Base-by-base conservation (phyloP, 2,113 vertebrate genomes). In the Gobius niger region DNA sequence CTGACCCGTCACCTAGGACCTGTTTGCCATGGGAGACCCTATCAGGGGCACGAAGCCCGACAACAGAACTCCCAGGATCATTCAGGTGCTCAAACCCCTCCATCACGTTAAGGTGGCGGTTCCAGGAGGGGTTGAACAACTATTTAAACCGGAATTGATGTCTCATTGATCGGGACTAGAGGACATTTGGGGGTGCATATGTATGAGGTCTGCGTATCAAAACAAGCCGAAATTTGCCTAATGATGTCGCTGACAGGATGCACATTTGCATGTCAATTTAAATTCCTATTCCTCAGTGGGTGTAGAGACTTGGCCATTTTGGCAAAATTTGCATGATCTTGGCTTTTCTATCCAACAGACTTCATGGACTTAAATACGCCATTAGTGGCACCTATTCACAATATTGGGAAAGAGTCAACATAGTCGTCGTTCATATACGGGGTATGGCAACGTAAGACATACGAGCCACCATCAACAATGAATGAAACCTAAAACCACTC, bases 191-290 rank as follows among this genome's bases (percentile, higher is more conserved):
- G 24, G 24, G 24, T 24, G 24, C 24, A 24, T 84, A 85, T 82
- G 70, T 75, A 78, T 79, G 75, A 79, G 79, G 63, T 78, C 79
- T 78, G 63, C 64, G 81, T 77, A 79, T 77, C 52, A 78, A 56
- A 80, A 63, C 69, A 72, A 16, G 42, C 77, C 19, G 11, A 12
- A 63, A 47, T 69, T 56, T 67, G 34, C n/a, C 64, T 3, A 4
- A n/a, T 18, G 47, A 72, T 62, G 47, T 70, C 74, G 47, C 75
- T 76, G 52, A 65, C 62, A 70, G 77, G 62, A 66, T 3, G 67
- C 12, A 41, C 41, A 84, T 82, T 86, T 79, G 78, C 61, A 85
- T 81, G 73, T n/a, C 73, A 10, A 6, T 60, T 24, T 44, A n/a
- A 41, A 15, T 51, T 50, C 42, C 69, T 57, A 10, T 53, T 49